Base-by-base conservation (phyloP, 2,113 vertebrate species). In the Anas platyrhynchos region DNA sequence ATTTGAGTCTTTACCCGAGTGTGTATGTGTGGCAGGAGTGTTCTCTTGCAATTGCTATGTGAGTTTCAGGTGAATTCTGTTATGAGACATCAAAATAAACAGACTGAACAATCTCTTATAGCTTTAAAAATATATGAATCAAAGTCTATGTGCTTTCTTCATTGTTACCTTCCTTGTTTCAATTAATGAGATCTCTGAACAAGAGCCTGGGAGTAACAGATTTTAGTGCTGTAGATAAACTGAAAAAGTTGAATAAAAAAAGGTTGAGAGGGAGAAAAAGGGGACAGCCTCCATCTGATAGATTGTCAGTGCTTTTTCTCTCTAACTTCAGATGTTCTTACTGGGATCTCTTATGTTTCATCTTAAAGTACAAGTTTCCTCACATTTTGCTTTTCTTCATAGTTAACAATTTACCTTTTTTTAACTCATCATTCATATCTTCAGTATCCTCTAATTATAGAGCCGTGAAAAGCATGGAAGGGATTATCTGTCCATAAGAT, bases 61-160 rank as follows among this genome's bases (percentile, higher is more conserved):
- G 56, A 86, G 92, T 91, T 90, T 56, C 76, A 91, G 66, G 66
- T 0, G 3, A 93, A 46, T 55, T 94, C 55, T 43, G 50, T 90
- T 91, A 90, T 1, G 5, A 90, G 63, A 93, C 83, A 88, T 81
- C 73, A 93, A 88, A 95, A 95, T 94, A 96, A 93, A 91, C 63
- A 77, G 63, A 34, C 36, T 50, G 52, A 96, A 93, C 59, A 93
- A 55, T 83, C 65, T 95, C 63, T 86, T 93, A 59, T n/a, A 90
- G 72, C 36, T 95, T 96, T 97, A 95, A 95, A 58, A 41, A 71
- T 91, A 88, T 86, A 73, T 93, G 88, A 95, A 97, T 93, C 86
- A 91, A 94, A 91, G 72, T 74, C 83, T 93, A 29, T 91, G 90
- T 95, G 50, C 50, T 91, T n/a, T 86, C 36, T 90, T 90, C 86